Evolutionary conservation across 2,888 invertebrate genomes (phyloP).

Genomic region (Erannis defoliaria): DNA sequence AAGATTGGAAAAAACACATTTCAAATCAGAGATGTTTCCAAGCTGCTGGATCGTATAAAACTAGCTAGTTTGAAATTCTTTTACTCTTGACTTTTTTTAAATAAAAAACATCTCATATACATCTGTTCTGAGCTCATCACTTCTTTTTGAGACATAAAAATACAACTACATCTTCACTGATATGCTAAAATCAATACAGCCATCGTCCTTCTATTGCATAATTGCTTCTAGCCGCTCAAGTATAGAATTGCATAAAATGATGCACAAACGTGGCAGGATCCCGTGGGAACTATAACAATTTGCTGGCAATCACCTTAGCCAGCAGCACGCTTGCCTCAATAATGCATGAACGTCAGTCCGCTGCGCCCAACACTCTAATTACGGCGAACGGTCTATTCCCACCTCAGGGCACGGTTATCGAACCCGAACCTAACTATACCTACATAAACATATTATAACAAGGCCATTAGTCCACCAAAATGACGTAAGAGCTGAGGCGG

Average conservation of each 20-base stretch:
- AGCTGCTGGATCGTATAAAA: background rate
- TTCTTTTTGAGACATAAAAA: too few species aligned
- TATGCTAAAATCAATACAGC: background rate
- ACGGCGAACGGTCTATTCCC: slow-evolving; percentile 72
- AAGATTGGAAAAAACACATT: slow-evolving; percentile 14
- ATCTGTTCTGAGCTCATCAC: too few species aligned
- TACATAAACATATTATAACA: slow-evolving; percentile 65
- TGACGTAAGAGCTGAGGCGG: slow-evolving; percentile 73
- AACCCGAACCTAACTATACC: slow-evolving; percentile 65
- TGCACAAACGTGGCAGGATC: slow-evolving; percentile 56
- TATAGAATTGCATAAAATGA: slow-evolving; percentile 51
- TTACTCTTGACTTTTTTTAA: too few species aligned
- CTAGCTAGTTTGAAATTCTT: background rate
- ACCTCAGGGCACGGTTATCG: slow-evolving; percentile 75
- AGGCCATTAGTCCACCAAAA: slow-evolving; percentile 60
- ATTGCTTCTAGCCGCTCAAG: slow-evolving; percentile 28
- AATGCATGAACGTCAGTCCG: slow-evolving; percentile 71
- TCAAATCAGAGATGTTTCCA: slow-evolving; percentile 1
- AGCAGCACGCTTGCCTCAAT: slow-evolving; percentile 68
- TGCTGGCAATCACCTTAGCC: slow-evolving; percentile 66
- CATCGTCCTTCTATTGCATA: slow-evolving; percentile 28
- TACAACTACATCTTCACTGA: too few species aligned
- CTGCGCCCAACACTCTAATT: slow-evolving; percentile 71
- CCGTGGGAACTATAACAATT: slow-evolving; percentile 78
- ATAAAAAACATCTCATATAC: too few species aligned